These are phyloP conservation scores for Andinoacara biseriatus DNA, from an alignment of 2,113 vertebrate species.

Conservation along the genomic window DNA sequence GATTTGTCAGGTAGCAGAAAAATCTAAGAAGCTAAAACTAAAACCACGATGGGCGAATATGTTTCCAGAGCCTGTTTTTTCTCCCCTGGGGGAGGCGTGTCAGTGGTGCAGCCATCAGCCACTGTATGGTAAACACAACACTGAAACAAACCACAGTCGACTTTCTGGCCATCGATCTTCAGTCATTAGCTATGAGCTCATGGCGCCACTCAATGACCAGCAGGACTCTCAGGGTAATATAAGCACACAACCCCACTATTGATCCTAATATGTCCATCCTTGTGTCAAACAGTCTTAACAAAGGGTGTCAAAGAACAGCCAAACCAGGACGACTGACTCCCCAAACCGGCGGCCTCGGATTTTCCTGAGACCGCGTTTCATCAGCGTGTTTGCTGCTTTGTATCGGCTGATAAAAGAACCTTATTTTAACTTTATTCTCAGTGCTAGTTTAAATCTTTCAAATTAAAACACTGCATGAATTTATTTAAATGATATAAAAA, in stretches of 20 bases:
- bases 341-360: background rate
- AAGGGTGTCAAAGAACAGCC: slow-evolving; percentile 49
- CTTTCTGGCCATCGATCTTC: slow-evolving; percentile 79
- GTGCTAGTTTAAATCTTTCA: background rate
- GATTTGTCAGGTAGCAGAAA: slow-evolving; percentile 47
- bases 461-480: background rate
- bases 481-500: background rate
- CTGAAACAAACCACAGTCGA: slow-evolving; percentile 77
- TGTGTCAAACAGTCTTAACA: slow-evolving; percentile 73
- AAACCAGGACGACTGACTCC: slow-evolving; percentile 1
- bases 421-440: background rate
- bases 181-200: slow-evolving; percentile 81
- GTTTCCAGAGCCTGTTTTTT: slow-evolving; percentile 47
- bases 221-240: slow-evolving; percentile 71
- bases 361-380: background rate
- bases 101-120: slow-evolving; percentile 65
- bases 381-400: background rate
- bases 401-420: background rate
- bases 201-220: slow-evolving; percentile 77
- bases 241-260: slow-evolving; percentile 68
- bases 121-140: slow-evolving; percentile 72
- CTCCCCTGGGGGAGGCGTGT: slow-evolving; percentile 61
- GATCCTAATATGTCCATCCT: slow-evolving; percentile 65
- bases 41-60: slow-evolving; percentile 47
- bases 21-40: slow-evolving; percentile 49